Percentiles rank a stretch among this genome's conserved stretches.
Conservation (phyloP, 2,113 vertebrate species). For the Zosterops lateralis region DNA sequence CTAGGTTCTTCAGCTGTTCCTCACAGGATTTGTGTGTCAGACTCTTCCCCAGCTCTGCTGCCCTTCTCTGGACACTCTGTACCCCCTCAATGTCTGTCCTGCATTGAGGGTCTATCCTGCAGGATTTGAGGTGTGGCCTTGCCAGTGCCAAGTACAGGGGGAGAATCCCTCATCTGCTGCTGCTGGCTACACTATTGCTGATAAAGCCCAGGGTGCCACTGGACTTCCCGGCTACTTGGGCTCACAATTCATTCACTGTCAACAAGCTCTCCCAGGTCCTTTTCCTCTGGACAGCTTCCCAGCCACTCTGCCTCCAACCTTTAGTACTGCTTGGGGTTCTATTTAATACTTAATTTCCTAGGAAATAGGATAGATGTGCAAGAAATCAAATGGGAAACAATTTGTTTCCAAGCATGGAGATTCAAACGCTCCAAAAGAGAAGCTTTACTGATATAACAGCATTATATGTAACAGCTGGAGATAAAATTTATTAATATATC, state of each 20-base stretch:
- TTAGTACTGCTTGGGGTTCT: not conserved
- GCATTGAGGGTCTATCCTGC: not conserved
- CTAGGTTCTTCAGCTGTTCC: not conserved
- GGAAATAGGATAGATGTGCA: not conserved
- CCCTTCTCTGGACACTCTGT: not conserved
- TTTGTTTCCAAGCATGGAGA: not conserved
- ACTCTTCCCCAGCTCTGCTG: not conserved
- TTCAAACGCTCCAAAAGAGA: not conserved
- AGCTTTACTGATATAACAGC: not conserved
- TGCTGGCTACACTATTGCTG: not conserved
- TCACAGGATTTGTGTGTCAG: not conserved
- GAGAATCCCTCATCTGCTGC: fast-evolving
- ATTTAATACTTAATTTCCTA: not conserved
- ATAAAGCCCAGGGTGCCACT: not conserved
- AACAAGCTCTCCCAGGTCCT: not conserved
- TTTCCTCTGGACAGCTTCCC: not conserved
- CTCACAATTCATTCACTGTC: not conserved
- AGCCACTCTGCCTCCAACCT: not conserved
- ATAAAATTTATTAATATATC: not conserved
- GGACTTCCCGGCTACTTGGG: not conserved
- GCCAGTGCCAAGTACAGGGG: fast-evolving
- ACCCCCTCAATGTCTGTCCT: not conserved
- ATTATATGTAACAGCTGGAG: not conserved
- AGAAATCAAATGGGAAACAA: not conserved
- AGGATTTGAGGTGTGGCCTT: not conserved